Evolutionary conservation across 2,113 vertebrate genomes (phyloP).

Genomic region (Platysteira castanea): DNA sequence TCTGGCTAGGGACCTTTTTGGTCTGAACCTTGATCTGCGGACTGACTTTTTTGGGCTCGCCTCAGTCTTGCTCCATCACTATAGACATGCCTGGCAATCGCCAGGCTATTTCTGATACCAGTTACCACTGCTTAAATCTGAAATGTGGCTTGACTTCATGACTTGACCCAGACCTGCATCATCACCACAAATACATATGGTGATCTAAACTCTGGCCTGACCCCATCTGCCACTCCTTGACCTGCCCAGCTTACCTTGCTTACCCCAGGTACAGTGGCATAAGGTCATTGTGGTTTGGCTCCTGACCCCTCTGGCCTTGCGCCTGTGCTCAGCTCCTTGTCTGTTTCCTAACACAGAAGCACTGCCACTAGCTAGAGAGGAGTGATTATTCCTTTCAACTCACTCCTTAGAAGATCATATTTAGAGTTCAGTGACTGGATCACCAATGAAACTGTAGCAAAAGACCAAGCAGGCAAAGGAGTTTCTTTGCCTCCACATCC

Average conservation of each 20-base stretch:
- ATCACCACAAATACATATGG: not conserved
- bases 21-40: not conserved
- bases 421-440: not conserved
- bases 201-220: not conserved
- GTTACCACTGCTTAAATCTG: not conserved
- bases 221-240: not conserved
- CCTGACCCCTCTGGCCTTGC: not conserved
- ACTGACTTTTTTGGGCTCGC: not conserved
- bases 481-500: not conserved
- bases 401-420: not conserved
- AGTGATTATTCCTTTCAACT: not conserved
- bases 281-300: not conserved
- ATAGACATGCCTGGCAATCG: accelerated
- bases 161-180: not conserved
- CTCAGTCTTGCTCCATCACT: not conserved
- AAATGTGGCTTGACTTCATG: not conserved
- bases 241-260: not conserved
- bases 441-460: not conserved
- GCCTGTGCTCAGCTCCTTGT: not conserved
- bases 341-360: accelerated
- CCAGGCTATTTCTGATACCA: not conserved
- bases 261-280: not conserved
- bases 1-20: not conserved
- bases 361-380: not conserved
- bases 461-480: not conserved